Conservation (phyloP, 2,113 vertebrate genomes). For the Rhinoderma darwinii region DNA sequence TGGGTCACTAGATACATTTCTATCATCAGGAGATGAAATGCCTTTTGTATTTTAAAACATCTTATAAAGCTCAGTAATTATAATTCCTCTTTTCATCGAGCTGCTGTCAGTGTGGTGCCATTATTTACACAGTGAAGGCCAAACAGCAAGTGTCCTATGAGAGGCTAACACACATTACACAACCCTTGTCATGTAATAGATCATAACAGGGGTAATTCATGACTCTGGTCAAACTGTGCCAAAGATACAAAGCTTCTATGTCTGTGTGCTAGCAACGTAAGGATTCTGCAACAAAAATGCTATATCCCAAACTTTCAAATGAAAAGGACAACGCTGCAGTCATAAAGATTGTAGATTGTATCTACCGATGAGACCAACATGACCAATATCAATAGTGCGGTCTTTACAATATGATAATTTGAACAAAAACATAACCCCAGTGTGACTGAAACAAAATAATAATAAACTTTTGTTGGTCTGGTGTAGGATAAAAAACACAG, state of each 20-base stretch:
- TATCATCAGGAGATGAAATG: conserved; percentile 44
- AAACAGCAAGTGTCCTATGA: conserved; percentile 49
- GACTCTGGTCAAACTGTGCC: conserved; percentile 34
- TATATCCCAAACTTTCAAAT: neutral
- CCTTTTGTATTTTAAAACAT: conserved; percentile 47
- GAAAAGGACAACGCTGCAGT: neutral
- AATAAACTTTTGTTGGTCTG: no score
- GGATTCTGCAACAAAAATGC: neutral
- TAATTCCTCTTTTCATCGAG: conserved; percentile 56
- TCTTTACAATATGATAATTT: no score
- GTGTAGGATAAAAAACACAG: no score
- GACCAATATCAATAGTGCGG: neutral
- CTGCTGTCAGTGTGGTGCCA: conserved; percentile 48
- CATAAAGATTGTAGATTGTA: neutral
- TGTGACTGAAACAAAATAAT: no score
- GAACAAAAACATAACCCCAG: no score
- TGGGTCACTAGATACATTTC: conserved; percentile 52
- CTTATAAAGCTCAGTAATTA: conserved; percentile 48
- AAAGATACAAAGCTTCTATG: neutral
- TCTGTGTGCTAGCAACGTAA: neutral
- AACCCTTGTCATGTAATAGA: conserved; percentile 46
- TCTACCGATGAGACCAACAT: neutral
- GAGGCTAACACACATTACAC: conserved; percentile 45
- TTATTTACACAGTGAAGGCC: conserved; percentile 59
- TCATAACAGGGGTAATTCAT: conserved; percentile 43